A percentile compares a stretch with the other conserved stretches of the same genome.
These are phyloP conservation scores for Drosophila niveifrons DNA, from an alignment of 2,888 invertebrate species.

Conservation along the genomic window DNA sequence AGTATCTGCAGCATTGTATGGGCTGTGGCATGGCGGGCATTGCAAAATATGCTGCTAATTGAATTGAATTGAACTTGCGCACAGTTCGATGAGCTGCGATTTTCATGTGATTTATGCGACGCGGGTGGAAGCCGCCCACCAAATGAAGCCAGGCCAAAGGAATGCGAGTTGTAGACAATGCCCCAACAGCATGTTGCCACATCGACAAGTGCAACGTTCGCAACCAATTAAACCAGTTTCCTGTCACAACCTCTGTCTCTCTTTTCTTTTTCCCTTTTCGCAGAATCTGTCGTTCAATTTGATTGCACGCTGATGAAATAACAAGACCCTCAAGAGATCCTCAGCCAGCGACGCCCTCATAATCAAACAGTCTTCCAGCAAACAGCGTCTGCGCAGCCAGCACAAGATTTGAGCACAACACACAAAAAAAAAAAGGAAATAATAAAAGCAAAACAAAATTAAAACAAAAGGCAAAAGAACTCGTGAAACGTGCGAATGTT, in stretches of 20 bases:
- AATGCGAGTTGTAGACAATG: conserved; percentile 33
- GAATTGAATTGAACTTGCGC: conserved; percentile 70
- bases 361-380: conserved; percentile 37
- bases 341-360: conserved; percentile 43
- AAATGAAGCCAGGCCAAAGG: conserved; percentile 43
- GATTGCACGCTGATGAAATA: conserved; percentile 70
- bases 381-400: conserved; percentile 46
- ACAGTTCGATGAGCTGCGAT: conserved; percentile 72
- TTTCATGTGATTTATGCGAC: conserved; percentile 56
- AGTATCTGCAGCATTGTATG: conserved; percentile 37
- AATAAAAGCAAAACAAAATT: not conserved
- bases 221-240: conserved; percentile 77
- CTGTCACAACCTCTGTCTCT: conserved; percentile 47
- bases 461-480: conserved; percentile 33
- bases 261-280: conserved; percentile 31
- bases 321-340: conserved; percentile 47
- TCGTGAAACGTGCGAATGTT: conserved; percentile 78
- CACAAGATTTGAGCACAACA: not conserved
- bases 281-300: conserved; percentile 54
- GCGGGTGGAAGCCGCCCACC: conserved; percentile 30
- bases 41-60: conserved; percentile 72
- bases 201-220: conserved; percentile 61
- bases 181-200: conserved; percentile 13
- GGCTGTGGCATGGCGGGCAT: conserved; percentile 32
- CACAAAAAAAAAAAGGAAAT: not conserved